Evolutionary conservation across 2,888 invertebrate species (phyloP).

Genomic region (Dynastes grantii): DNA sequence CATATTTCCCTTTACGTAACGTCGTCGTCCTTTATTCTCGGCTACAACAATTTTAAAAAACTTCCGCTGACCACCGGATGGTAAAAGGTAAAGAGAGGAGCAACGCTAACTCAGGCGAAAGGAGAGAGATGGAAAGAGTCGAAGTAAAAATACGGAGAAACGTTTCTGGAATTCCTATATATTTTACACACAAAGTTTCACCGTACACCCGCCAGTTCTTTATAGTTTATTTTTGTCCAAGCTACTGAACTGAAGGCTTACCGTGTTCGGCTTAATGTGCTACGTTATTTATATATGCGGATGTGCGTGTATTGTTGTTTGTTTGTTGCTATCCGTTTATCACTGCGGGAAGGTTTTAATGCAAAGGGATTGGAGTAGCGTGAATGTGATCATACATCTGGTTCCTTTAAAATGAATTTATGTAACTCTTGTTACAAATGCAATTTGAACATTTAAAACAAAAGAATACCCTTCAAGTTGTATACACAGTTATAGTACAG

Average conservation of each 20-base stretch:
- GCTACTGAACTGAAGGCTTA: slow-evolving; percentile 47
- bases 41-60: slow-evolving; percentile 34
- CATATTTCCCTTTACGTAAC: slow-evolving; percentile 32
- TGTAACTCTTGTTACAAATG: too few relatives aligned
- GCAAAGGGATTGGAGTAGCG: slow-evolving; percentile 23
- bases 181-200: slow-evolving; percentile 47
- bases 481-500: too few relatives aligned
- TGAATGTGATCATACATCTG: too few relatives aligned
- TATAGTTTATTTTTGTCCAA: slow-evolving; percentile 47
- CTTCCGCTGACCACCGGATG: slow-evolving; percentile 63
- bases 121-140: slow-evolving; percentile 53
- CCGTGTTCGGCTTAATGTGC: slow-evolving; percentile 45
- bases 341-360: slow-evolving; percentile 35
- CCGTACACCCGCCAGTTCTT: slow-evolving; percentile 39
- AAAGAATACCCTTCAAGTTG: too few relatives aligned
- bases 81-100: slow-evolving; percentile 61
- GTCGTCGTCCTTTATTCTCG: slow-evolving; percentile 22
- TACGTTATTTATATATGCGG: slow-evolving; percentile 41
- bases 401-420: too few relatives aligned
- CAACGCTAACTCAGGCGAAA: slow-evolving; percentile 59
- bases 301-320: slow-evolving; percentile 15
- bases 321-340: slow-evolving; percentile 36
- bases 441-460: too few relatives aligned
- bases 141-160: slow-evolving; percentile 54
- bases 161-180: slow-evolving; percentile 50